Conservation (phyloP, 2,888 invertebrate genomes). For the Epicampocera succincta region DNA sequence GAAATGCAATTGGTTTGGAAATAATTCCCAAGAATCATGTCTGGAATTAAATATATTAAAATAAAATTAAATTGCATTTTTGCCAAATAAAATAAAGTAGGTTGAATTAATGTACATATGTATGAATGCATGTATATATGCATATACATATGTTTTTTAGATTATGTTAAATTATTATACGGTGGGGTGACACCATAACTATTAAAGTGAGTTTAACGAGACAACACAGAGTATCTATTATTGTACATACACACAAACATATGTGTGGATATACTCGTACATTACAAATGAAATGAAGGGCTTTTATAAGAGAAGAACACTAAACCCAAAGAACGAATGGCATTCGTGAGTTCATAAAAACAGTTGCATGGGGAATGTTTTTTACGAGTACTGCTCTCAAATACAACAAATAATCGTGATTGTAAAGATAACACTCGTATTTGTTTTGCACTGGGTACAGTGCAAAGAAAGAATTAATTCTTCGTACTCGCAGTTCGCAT, state of each 20-base stretch:
- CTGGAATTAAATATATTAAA: no score
- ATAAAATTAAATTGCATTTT: no score
- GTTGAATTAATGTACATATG: no score
- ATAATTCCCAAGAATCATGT: no score
- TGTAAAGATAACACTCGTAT: constrained; percentile 32
- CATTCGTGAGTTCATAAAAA: constrained; percentile 67
- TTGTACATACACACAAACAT: neutral
- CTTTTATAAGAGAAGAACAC: constrained; percentile 36
- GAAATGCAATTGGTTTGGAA: no score
- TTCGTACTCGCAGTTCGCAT: no score
- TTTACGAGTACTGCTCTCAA: neutral
- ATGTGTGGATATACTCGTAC: neutral
- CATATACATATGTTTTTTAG: no score
- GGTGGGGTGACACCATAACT: no score
- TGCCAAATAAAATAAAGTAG: no score
- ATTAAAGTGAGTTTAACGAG: neutral
- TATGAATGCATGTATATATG: no score
- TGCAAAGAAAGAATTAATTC: constrained; percentile 10
- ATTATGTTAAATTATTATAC: no score
- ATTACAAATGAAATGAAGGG: constrained; percentile 32
- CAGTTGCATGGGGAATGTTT: constrained; percentile 38
- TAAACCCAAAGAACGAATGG: constrained; percentile 52
- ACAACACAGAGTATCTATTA: no score
- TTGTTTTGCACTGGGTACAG: constrained; percentile 6
- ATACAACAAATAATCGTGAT: constrained; percentile 42